Percentiles rank a stretch among this genome's conserved stretches.
phyloP scores from a whole-genome alignment of 2,888 invertebrate species.

The Invenusta paracnida region DNA sequence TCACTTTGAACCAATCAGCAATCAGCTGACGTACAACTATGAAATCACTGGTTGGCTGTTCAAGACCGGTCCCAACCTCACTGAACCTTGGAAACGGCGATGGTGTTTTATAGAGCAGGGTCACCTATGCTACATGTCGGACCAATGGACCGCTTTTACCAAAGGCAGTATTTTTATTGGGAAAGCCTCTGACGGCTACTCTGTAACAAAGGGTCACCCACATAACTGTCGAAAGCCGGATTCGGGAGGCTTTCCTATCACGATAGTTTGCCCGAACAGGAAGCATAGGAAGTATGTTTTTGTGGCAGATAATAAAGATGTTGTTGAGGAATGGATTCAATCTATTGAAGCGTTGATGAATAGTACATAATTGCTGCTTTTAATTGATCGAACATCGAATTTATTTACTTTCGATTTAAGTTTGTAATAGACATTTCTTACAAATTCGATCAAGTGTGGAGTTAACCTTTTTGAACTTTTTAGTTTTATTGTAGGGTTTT shows the following conservation, averaged over 20 bases:
- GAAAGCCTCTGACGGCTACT: not conserved
- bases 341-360: too few relatives aligned
- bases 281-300: not conserved
- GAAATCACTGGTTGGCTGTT: not conserved
- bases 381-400: too few relatives aligned
- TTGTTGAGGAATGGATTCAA: not conserved
- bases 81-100: not conserved
- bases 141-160: not conserved
- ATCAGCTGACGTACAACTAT: not conserved
- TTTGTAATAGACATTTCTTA: too few relatives aligned
- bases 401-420: too few relatives aligned
- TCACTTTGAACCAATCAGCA: not conserved
- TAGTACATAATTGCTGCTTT: too few relatives aligned
- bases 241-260: not conserved
- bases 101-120: not conserved
- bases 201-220: not conserved
- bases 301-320: not conserved
- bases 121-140: not conserved
- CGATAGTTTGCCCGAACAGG: not conserved
- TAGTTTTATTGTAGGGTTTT: too few relatives aligned
- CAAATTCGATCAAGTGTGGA: too few relatives aligned
- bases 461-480: too few relatives aligned
- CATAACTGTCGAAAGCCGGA: not conserved
- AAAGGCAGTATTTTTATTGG: not conserved
- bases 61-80: not conserved